A percentile compares a stretch with the other conserved stretches of the same genome.
These are phyloP conservation scores for Eurois occulta DNA, from an alignment of 2,888 invertebrate species.

Conservation along the genomic window DNA sequence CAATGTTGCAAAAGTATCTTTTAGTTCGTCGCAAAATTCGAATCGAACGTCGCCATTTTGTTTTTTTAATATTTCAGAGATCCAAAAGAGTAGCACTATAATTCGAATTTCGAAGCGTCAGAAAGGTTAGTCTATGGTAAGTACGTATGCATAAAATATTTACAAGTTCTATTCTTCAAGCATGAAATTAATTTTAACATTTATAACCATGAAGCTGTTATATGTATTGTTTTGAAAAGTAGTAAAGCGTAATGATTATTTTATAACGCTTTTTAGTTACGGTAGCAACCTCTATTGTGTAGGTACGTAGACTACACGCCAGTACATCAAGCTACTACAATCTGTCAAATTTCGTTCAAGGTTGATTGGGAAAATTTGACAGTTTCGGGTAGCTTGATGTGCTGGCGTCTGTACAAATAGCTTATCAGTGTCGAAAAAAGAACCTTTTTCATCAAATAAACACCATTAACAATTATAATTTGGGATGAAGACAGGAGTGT, in stretches of 20 bases:
- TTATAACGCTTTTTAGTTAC: slow-evolving; percentile 6
- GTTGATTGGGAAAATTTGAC: too few relatives aligned
- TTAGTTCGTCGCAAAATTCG: background rate
- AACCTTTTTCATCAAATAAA: too few relatives aligned
- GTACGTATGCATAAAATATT: background rate
- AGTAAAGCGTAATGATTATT: background rate
- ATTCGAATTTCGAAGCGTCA: background rate
- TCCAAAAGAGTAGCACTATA: background rate
- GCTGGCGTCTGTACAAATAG: too few relatives aligned
- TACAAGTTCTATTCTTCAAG: background rate
- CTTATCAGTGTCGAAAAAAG: too few relatives aligned
- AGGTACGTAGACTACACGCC: background rate
- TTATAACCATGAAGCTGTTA: slow-evolving; percentile 3
- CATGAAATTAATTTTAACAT: slow-evolving; percentile 13
- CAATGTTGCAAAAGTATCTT: too few relatives aligned
- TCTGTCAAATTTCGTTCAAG: too few relatives aligned
- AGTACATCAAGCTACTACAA: too few relatives aligned
- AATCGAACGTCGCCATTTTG: background rate
- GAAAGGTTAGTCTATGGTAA: background rate
- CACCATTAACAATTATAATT: too few relatives aligned
- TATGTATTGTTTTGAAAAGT: slow-evolving; percentile 1
- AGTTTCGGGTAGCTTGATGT: too few relatives aligned
- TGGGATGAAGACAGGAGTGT: too few relatives aligned
- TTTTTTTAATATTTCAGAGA: background rate
- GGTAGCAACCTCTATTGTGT: background rate